These are phyloP conservation scores for Invenusta paracnida DNA, from an alignment of 2,888 invertebrate species.

Conservation along the genomic window DNA sequence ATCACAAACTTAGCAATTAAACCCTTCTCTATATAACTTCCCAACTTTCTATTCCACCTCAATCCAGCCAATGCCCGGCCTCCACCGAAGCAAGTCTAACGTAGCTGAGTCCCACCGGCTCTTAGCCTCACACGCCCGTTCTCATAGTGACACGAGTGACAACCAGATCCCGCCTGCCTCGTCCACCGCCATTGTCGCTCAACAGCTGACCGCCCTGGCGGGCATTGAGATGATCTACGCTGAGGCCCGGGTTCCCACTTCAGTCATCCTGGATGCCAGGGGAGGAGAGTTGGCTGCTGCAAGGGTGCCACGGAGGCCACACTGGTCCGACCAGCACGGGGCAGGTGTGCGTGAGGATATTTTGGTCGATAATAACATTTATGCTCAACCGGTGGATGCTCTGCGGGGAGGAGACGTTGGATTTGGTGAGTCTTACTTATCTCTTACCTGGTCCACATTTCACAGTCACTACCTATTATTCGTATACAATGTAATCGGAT, in stretches of 20 bases:
- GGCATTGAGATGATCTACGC: conserved; percentile 8
- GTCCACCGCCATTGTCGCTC: neutral
- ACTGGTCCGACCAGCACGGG: neutral
- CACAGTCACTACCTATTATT: no score
- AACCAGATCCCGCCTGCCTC: neutral
- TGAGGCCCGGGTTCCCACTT: neutral
- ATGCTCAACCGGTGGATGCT: neutral
- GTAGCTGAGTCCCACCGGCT: neutral
- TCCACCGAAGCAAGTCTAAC: neutral
- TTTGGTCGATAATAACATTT: neutral
- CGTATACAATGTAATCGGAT: no score
- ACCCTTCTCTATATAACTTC: no score
- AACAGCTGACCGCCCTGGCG: neutral
- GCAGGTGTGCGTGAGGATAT: neutral
- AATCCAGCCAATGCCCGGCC: no score
- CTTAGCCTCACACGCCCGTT: neutral
- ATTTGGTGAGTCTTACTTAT: neutral
- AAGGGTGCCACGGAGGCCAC: neutral
- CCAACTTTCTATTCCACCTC: no score
- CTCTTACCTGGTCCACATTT: no score
- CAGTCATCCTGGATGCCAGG: neutral
- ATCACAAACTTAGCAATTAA: no score
- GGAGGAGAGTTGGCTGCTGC: neutral
- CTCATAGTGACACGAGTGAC: neutral
- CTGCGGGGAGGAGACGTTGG: neutral